Evolutionary conservation across 2,113 vertebrate species (phyloP), one percentile per base, ranked within the genome.

Genomic region (Misgurnus anguillicaudatus): DNA sequence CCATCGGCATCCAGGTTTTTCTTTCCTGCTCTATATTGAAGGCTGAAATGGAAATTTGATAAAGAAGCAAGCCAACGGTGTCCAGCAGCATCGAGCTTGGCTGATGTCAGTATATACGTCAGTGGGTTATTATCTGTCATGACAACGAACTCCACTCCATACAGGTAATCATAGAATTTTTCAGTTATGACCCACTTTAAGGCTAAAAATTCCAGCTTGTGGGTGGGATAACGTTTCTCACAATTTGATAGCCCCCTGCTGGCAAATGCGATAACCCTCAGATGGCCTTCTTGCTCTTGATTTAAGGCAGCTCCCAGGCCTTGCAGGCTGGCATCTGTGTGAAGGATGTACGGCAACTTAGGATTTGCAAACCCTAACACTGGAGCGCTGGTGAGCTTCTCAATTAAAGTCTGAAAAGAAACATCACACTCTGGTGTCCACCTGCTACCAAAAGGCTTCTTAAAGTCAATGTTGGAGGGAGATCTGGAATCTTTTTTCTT

Each of bases 261-360:
- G 42, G 42, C 42, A 6, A 45, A 45, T 45, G 42, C 4, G 6
- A 45, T 45, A 7, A 45, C 42, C 5, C 42, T 45, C 42, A 45
- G 4, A 6, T 64, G 1, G 1, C 79, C 72, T 5, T 62, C 64
- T 17, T 80, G 77, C n/a, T 76, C 24, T 9, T 83, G 82, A 7
- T 80, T 80, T 2, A 83, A 31, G 13, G 74, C 80, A 24, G 75
- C 80, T 38, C 75, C 75, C 6, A 82, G 57, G 1, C 63, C 51
- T 16, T 39, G 16, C 0, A 41, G 17, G 11, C 82, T 71, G 3
- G 73, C 73, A 55, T 83, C 72, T 3, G 62, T 60, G 9, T 84
- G 79, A 1, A 77, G 7, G 3, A 66, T n/a, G 14, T 69, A 82
- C 3, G 65, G 64, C 5, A 41, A 7, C 11, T 24, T 73, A 0